Conservation (phyloP, 2,797 vertebrate genomes). For the Ctenochaetus hawaiiensis region DNA sequence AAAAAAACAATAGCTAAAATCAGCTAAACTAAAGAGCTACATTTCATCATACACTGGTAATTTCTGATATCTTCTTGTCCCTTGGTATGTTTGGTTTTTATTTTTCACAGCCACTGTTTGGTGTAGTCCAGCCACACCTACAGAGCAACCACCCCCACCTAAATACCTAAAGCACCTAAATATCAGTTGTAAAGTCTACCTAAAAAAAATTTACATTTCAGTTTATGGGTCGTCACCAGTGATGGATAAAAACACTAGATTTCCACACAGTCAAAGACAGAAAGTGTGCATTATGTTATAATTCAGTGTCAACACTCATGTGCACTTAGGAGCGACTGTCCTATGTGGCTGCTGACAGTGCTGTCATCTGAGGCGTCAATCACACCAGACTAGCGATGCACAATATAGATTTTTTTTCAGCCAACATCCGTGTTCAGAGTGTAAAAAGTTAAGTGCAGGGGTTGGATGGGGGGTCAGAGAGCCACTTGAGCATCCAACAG, state of each 20-base stretch:
- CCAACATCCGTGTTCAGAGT: no score
- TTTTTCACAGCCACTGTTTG: neutral
- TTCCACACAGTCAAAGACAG: neutral
- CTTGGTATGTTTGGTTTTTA: neutral
- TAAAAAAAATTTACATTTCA: neutral
- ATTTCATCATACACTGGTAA: no score
- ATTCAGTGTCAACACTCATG: neutral
- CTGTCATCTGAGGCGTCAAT: neutral
- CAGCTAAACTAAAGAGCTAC: no score
- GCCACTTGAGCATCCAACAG: no score
- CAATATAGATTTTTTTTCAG: no score
- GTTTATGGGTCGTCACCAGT: neutral
- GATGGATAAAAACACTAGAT: neutral
- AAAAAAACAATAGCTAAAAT: no score
- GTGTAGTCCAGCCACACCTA: neutral
- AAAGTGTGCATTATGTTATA: neutral
- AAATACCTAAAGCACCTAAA: no score
- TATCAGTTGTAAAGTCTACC: neutral
- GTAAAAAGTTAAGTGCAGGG: no score
- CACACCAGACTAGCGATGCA: neutral
- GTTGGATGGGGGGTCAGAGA: no score
- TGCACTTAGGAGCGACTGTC: neutral
- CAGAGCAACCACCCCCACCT: no score
- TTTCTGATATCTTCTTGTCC: no score
- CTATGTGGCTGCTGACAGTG: neutral